Evolutionary conservation across 2,888 invertebrate species (phyloP).

Genomic region (Operophtera brumata): DNA sequence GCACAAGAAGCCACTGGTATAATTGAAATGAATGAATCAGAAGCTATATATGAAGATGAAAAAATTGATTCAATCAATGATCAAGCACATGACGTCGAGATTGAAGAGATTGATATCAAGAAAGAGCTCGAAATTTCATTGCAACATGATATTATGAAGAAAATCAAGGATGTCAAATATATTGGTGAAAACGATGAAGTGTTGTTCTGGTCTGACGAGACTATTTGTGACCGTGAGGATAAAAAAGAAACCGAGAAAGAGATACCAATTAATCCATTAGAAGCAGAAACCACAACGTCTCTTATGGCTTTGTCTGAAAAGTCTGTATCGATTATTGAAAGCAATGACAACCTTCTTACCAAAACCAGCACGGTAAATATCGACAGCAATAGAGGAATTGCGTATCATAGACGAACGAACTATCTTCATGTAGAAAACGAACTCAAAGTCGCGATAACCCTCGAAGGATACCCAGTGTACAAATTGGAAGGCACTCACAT

Average conservation of each 20-base stretch:
- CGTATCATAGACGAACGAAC: slow-evolving; percentile 70
- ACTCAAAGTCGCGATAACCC: slow-evolving; percentile 64
- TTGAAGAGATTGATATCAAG: slow-evolving; percentile 33
- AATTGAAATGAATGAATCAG: background rate
- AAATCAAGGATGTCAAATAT: slow-evolving; percentile 56
- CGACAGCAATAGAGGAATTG: slow-evolving; percentile 68
- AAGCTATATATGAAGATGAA: background rate
- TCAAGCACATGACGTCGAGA: too few species aligned
- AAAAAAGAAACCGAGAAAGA: slow-evolving; percentile 23
- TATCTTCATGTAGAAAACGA: slow-evolving; percentile 69
- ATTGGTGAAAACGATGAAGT: slow-evolving; percentile 56
- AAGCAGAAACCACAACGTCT: slow-evolving; percentile 39
- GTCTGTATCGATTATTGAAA: slow-evolving; percentile 57
- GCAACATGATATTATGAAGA: slow-evolving; percentile 49
- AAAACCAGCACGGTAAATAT: slow-evolving; percentile 61
- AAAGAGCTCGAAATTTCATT: slow-evolving; percentile 43
- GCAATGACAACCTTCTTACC: slow-evolving; percentile 54
- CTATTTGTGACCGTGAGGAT: slow-evolving; percentile 32
- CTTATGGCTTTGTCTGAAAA: slow-evolving; percentile 53
- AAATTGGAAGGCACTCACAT: slow-evolving; percentile 71
- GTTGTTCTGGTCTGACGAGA: slow-evolving; percentile 57
- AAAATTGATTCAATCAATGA: background rate
- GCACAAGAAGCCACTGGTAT: slow-evolving; percentile 9
- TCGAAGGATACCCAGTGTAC: slow-evolving; percentile 68
- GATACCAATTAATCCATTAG: background rate